Conservation (phyloP, 2,888 invertebrate genomes). For the Eustalomyia histrio region DNA sequence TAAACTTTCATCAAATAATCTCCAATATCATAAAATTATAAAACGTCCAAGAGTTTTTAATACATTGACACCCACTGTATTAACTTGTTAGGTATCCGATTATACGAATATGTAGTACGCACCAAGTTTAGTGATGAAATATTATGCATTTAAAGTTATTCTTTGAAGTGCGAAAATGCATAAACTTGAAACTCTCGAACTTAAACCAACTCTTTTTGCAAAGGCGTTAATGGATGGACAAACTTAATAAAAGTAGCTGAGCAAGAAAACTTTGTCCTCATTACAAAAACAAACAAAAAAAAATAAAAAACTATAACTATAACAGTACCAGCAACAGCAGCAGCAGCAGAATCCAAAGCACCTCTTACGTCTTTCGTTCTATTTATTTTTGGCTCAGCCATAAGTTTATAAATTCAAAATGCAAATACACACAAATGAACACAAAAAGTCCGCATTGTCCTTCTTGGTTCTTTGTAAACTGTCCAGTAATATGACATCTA, state of each 20-base stretch:
- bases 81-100: background rate
- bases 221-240: constrained; percentile 66
- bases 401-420: constrained; percentile 57
- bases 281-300: too few relatives aligned
- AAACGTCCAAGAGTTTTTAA: too few relatives aligned
- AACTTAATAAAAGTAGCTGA: constrained; percentile 62
- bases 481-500: constrained; percentile 64
- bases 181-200: constrained; percentile 63
- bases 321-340: constrained; percentile 47
- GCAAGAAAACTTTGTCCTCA: constrained; percentile 63
- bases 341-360: constrained; percentile 20
- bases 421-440: constrained; percentile 48
- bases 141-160: constrained; percentile 54
- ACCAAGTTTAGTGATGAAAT: constrained; percentile 4
- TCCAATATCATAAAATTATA: too few relatives aligned
- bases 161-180: constrained; percentile 64
- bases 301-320: too few relatives aligned
- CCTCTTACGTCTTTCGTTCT: constrained; percentile 27
- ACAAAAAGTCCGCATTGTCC: constrained; percentile 54
- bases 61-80: background rate
- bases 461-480: constrained; percentile 56
- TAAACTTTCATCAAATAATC: too few relatives aligned
- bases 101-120: background rate
- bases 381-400: constrained; percentile 44
- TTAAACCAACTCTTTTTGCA: constrained; percentile 56